Percentiles rank a stretch among this genome's conserved stretches.
Evolutionary conservation across 2,888 invertebrate genomes (phyloP).

Genomic region (Drosophila atripex): DNA sequence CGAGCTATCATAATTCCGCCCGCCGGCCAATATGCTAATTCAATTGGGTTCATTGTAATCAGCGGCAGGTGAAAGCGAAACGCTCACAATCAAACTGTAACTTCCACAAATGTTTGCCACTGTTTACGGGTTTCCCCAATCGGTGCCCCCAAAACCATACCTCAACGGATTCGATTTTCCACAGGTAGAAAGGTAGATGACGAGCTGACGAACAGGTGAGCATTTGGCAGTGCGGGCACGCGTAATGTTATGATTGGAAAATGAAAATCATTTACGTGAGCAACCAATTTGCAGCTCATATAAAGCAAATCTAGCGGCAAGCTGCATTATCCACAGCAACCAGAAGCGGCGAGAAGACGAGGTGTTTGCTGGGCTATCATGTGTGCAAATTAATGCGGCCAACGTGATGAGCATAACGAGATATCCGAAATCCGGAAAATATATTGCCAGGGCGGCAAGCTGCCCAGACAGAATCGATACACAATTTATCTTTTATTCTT

Average conservation of each 20-base stretch:
- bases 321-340: constrained; percentile 27
- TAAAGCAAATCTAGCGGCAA: constrained; percentile 70
- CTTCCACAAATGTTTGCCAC: constrained; percentile 38
- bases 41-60: constrained; percentile 71
- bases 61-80: constrained; percentile 3
- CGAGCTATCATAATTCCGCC: constrained; percentile 45
- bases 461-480: constrained; percentile 6
- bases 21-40: constrained; percentile 64
- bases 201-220: constrained; percentile 28
- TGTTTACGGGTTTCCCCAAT: constrained; percentile 13
- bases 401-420: constrained; percentile 66
- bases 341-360: background rate
- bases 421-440: constrained; percentile 38
- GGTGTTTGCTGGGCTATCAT: constrained; percentile 29
- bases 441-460: constrained; percentile 2
- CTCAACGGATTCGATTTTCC: background rate
- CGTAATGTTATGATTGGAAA: constrained; percentile 77
- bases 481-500: background rate
- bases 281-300: constrained; percentile 67
- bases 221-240: constrained; percentile 71
- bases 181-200: background rate
- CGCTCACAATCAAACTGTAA: constrained; percentile 29
- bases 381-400: constrained; percentile 66
- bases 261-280: constrained; percentile 78
- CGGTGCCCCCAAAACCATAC: background rate